phyloP scores from a whole-genome alignment of 1,140 invertebrate genomes.

The Formica exsecta region DNA sequence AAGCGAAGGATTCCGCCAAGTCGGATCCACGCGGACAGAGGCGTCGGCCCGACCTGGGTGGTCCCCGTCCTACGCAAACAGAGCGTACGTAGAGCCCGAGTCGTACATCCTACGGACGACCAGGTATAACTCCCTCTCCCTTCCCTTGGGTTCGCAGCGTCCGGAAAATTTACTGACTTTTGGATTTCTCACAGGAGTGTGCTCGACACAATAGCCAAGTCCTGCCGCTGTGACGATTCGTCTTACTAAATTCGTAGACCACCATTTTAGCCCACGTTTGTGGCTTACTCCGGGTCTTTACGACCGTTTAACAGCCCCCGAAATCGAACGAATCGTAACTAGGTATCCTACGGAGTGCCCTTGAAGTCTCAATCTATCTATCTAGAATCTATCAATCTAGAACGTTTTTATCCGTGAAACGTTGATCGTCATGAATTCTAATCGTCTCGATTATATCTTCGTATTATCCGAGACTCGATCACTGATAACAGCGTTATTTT shows the following conservation, averaged over 20 bases:
- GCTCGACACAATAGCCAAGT: constrained; percentile 61
- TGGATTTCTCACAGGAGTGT: constrained; percentile 72
- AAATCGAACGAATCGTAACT: constrained; percentile 41
- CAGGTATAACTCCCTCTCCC: constrained; percentile 38
- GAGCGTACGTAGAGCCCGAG: constrained; percentile 65
- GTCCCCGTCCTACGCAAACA: constrained; percentile 84
- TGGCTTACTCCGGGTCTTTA: constrained; percentile 32
- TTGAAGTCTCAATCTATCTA: constrained; percentile 47
- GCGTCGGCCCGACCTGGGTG: constrained; percentile 82
- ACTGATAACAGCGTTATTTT: neutral
- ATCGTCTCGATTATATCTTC: neutral
- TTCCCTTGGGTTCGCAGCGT: constrained; percentile 72
- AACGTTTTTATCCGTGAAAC: constrained; percentile 38
- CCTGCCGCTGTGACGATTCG: neutral
- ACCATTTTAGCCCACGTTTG: constrained; percentile 27
- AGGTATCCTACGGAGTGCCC: neutral
- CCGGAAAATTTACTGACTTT: constrained; percentile 83
- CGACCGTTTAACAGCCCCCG: constrained; percentile 26
- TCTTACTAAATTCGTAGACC: constrained; percentile 41
- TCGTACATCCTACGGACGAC: constrained; percentile 55
- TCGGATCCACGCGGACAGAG: constrained; percentile 79
- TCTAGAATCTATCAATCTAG: constrained; percentile 11
- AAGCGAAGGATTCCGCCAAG: constrained; percentile 80
- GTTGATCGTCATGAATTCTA: neutral
- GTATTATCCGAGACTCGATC: neutral